A percentile compares a stretch with the other conserved stretches of the same genome.
These are phyloP conservation scores for Aplysina aerophoba DNA, from an alignment of 37 sponge, comb jelly and placozoan species.

Conservation along the genomic window DNA sequence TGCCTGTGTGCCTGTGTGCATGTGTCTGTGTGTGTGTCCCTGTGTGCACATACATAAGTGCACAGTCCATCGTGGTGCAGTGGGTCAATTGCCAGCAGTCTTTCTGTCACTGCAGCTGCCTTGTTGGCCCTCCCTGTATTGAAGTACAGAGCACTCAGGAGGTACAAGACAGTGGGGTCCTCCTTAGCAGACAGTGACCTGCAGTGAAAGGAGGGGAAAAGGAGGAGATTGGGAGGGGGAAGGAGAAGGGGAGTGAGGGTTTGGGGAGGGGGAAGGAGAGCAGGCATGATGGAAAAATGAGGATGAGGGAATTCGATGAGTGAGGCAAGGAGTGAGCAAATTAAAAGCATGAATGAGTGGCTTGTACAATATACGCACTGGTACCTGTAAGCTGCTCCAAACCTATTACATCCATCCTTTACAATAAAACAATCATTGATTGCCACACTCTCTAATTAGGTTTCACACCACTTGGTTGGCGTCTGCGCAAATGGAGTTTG, in stretches of 20 bases:
- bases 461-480: too few species aligned
- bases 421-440: too few species aligned
- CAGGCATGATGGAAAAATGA: too few species aligned
- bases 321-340: not conserved
- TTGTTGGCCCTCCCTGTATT: conserved; percentile 52
- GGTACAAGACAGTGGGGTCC: conserved; percentile 25
- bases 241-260: not conserved
- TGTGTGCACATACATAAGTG: conserved; percentile 36
- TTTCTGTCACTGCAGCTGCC: not conserved
- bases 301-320: not conserved
- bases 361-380: too few species aligned
- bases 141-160: conserved; percentile 54
- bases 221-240: not conserved
- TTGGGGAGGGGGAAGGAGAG: not conserved
- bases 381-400: too few species aligned
- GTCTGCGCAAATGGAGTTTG: too few species aligned
- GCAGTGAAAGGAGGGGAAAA: not conserved
- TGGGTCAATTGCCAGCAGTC: conserved; percentile 54
- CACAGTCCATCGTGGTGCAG: conserved; percentile 9
- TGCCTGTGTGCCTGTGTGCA: too few species aligned
- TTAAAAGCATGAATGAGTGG: too few species aligned
- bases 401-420: too few species aligned
- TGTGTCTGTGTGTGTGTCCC: too few species aligned
- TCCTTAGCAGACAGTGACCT: conserved; percentile 42
- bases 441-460: too few species aligned